Evolutionary conservation across 2,888 invertebrate genomes (phyloP), one percentile per base, ranked within the genome.

Genomic region (Ophion obscuratus): DNA sequence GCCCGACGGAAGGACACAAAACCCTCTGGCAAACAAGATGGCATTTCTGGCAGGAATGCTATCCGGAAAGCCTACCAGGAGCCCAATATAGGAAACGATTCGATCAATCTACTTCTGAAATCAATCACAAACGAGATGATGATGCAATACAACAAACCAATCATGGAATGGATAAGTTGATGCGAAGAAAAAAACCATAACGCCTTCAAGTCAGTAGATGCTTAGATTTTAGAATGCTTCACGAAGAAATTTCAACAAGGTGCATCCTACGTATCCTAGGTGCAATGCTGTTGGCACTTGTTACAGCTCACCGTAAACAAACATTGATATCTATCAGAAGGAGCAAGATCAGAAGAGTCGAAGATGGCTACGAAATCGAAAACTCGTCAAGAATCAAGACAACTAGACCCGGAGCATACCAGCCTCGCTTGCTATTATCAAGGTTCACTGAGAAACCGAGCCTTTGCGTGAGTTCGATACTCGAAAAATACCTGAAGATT

Each of bases 41-140:
- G 74, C 88, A 74, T 82, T 91, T 88, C 88, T 90, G 78, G 91
- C 87, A 75, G 91, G 88, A 14, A 84, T 53, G 66, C 89, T 92
- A 88, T 92, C 90, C 36, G 88, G 85, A 62, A 89, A 67, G 87
- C 87, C 7, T 89, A 89, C 27, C 27, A 74, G 70, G 68, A 68
- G 36, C 81, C 81, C 36, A 70, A 81, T 2, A 78, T 89, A 14
- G 87, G 87, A 7, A 68, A 75, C 44, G 59, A 71, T 10, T 64
- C 88, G 1, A 57, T 88, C 36, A 81, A 88, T 7, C 83, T 85
- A 10, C 73, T 85, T 0, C 5, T 85, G 7, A 82, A 74, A 0
- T 88, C 88, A 0, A 31, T 89, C 20, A 76, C 88, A 1, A 80
- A 82, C 1, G 64, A 80, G 10, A 88, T 88, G 0, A 40, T 77